Base-by-base conservation (phyloP, 2,888 invertebrate species). In the Lymantria dispar region DNA sequence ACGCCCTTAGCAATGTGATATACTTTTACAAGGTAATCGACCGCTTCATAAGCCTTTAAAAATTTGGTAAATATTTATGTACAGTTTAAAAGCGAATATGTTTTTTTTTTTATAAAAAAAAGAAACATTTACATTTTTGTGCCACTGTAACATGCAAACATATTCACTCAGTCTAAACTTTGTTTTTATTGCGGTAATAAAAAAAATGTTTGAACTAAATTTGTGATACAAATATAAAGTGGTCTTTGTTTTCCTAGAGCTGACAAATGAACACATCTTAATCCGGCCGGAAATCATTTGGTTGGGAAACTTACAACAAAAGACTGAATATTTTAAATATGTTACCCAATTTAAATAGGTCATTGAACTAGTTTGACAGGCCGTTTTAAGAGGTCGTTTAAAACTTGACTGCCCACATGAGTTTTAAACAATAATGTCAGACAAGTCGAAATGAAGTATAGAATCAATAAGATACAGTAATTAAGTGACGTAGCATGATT, bases 311-410 rank as follows among this genome's bases (percentile, higher is more conserved):
- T 22, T 22, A 31, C 38, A 41, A 63, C 31, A 56, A 56, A 47
- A 54, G 41, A 44, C 22, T 22, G 49, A 43, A 48, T 46, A 49
- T 56, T 51, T 53, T 15, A 51, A 33, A 55, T 50, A 60, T 30
- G 54, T 53, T 51, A 48, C 55, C 51, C 60, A 48, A 67, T 67
- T 64, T 58, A 57, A 67, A 67, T 64, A 70, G 68, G 60, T 62
- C 44, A 64, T 37, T 64, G 68, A 70, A 68, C 68, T 62, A 64
- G 54, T 61, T 61, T 54, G 50, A 54, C 54, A 50, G 36, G 38
- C 43, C 58, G 58, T 56, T 58, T 51, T 33, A 42, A 52, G 48
- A 55, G 13, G 22, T 22, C 12, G 45, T 52, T 46, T 36, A 47
- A 56, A 58, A 58, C 38, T 39, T 55, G 13, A 30, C 48, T 46